Percentiles rank a stretch among this genome's conserved stretches.
phyloP scores from a whole-genome alignment of 2,888 invertebrate genomes.

The Noctua janthe region DNA sequence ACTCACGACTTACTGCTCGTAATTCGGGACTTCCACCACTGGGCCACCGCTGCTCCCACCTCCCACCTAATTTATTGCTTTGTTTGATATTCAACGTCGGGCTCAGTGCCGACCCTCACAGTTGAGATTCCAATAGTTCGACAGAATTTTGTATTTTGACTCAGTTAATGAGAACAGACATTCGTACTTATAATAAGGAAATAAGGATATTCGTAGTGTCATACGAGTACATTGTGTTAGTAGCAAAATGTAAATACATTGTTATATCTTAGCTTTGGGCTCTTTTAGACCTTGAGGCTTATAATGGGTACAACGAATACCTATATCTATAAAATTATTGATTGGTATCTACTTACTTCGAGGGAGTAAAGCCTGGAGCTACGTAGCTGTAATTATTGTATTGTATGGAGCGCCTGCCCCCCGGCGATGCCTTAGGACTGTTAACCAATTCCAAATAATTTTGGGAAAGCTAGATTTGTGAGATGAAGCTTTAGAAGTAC shows the following conservation, averaged over 20 bases:
- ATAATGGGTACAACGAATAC: conserved; percentile 46
- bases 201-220: not conserved
- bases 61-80: too few species aligned
- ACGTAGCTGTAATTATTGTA: conserved; percentile 48
- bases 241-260: conserved; percentile 29
- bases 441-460: conserved; percentile 31
- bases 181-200: not conserved
- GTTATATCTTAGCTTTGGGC: conserved; percentile 17
- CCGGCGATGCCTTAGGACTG: conserved; percentile 24
- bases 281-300: conserved; percentile 40
- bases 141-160: not conserved
- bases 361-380: conserved; percentile 43
- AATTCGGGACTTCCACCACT: too few species aligned
- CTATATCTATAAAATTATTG: conserved; percentile 50
- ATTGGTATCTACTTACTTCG: conserved; percentile 57
- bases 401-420: conserved; percentile 29
- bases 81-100: not conserved
- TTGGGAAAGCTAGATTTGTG: conserved; percentile 20
- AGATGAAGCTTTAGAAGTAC: conserved; percentile 1
- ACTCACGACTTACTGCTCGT: too few species aligned
- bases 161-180: not conserved
- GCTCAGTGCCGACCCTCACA: not conserved
- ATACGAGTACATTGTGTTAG: not conserved
- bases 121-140: not conserved
- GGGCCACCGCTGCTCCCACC: too few species aligned